Percentiles rank a stretch among this genome's conserved stretches.
phyloP scores from a whole-genome alignment of 2,888 invertebrate genomes.

The Notodonta dromedarius region DNA sequence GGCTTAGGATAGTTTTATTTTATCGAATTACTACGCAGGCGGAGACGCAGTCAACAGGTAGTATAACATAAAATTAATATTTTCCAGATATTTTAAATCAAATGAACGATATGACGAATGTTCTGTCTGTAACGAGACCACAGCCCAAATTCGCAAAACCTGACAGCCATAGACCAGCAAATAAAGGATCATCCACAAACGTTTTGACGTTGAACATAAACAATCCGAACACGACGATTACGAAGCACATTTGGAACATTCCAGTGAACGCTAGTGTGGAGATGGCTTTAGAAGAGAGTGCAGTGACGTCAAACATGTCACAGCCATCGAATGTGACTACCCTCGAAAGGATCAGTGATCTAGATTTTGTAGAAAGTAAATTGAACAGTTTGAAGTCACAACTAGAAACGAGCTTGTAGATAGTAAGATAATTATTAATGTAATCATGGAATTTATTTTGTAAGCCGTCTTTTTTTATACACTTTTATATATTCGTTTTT shows the following conservation, averaged over 20 bases:
- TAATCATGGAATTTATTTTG: neutral
- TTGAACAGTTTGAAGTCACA: constrained; percentile 65
- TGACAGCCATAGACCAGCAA: constrained; percentile 12
- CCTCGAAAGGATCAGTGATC: constrained; percentile 73
- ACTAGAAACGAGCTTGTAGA: constrained; percentile 63
- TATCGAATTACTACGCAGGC: too few species aligned
- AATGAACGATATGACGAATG: constrained; percentile 65
- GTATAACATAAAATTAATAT: neutral
- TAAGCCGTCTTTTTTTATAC: constrained; percentile 3
- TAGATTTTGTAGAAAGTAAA: constrained; percentile 72
- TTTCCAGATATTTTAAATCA: constrained; percentile 73
- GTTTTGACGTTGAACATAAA: constrained; percentile 50
- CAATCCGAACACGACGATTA: constrained; percentile 45
- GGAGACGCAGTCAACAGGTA: too few species aligned
- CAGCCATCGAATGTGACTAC: constrained; percentile 68
- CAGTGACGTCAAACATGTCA: constrained; percentile 43
- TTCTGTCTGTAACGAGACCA: constrained; percentile 42
- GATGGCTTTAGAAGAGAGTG: constrained; percentile 43
- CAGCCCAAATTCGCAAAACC: constrained; percentile 23
- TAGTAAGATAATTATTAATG: neutral
- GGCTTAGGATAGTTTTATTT: too few species aligned
- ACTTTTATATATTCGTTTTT: neutral
- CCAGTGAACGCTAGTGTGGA: constrained; percentile 50
- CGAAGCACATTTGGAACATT: constrained; percentile 59
- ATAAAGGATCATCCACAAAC: constrained; percentile 24